Evolutionary conservation across 2,888 invertebrate genomes (phyloP).

Genomic region (Drosophila subquinaria): DNA sequence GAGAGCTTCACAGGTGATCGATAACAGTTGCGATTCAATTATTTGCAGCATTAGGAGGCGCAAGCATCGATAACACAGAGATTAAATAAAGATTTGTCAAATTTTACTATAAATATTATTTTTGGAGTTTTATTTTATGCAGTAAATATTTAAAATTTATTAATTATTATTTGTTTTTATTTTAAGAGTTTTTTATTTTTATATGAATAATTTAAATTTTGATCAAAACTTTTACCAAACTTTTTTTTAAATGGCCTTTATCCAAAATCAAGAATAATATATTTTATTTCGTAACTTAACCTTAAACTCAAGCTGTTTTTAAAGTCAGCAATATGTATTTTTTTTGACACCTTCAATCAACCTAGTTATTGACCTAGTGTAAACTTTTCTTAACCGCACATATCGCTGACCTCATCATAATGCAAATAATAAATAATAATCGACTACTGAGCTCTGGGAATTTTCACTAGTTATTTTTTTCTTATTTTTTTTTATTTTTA

Average conservation of each 20-base stretch:
- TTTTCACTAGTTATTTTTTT: slow-evolving; percentile 22
- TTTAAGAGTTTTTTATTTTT: too few species aligned
- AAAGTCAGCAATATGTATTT: background rate
- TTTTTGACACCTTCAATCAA: background rate
- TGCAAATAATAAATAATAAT: slow-evolving; percentile 51
- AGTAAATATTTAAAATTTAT: too few species aligned
- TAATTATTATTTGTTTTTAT: too few species aligned
- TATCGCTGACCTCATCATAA: slow-evolving; percentile 38
- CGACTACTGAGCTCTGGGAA: slow-evolving; percentile 28
- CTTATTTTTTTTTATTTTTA: background rate
- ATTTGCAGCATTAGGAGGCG: slow-evolving; percentile 4
- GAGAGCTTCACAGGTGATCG: slow-evolving; percentile 24
- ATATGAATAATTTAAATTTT: too few species aligned
- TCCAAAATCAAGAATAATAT: background rate
- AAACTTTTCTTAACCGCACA: slow-evolving; percentile 9
- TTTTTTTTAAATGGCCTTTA: too few species aligned
- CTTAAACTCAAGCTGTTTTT: background rate
- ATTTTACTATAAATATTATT: too few species aligned
- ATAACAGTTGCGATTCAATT: slow-evolving; percentile 13
- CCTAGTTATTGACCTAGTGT: slow-evolving; percentile 20
- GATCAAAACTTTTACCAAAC: too few species aligned
- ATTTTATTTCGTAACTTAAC: background rate
- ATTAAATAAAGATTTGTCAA: too few species aligned
- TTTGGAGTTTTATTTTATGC: too few species aligned
- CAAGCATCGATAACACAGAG: background rate